Evolutionary conservation across 2,797 vertebrate genomes (phyloP).

Genomic region (Betta splendens): DNA sequence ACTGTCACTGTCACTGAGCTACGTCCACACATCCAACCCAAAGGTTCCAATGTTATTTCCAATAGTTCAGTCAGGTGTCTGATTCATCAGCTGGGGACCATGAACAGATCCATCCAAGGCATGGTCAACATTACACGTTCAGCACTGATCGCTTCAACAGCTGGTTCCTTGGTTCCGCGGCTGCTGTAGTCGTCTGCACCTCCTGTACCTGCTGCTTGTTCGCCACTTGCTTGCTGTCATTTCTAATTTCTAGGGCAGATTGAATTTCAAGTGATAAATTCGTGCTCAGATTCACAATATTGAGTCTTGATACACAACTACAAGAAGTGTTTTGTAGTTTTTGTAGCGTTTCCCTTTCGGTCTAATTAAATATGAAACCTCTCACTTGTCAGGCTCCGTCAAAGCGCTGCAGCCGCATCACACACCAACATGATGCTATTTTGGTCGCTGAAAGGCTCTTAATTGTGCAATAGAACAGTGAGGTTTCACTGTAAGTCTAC

Average conservation of each 20-base stretch:
- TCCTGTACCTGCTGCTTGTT: neutral
- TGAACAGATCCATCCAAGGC: no score
- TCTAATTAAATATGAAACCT: constrained; percentile 14
- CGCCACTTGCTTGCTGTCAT: neutral
- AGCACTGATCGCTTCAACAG: no score
- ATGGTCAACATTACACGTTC: no score
- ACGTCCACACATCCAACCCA: no score
- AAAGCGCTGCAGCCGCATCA: neutral
- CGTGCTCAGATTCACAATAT: neutral
- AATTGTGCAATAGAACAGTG: no score
- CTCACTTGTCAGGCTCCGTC: constrained; percentile 22
- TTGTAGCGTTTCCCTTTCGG: constrained; percentile 31
- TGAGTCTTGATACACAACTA: neutral
- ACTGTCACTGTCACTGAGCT: no score
- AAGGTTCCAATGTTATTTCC: no score
- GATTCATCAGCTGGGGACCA: no score
- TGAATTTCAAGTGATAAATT: neutral
- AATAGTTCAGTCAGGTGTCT: no score
- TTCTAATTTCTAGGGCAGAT: neutral
- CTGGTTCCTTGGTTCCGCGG: neutral
- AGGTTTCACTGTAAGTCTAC: no score
- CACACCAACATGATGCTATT: constrained; percentile 5
- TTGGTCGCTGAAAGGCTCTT: no score
- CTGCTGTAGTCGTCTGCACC: no score
- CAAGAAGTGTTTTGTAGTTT: neutral